phyloP scores from a whole-genome alignment of 2,113 vertebrate species.

The Mormyrus iriodes region DNA sequence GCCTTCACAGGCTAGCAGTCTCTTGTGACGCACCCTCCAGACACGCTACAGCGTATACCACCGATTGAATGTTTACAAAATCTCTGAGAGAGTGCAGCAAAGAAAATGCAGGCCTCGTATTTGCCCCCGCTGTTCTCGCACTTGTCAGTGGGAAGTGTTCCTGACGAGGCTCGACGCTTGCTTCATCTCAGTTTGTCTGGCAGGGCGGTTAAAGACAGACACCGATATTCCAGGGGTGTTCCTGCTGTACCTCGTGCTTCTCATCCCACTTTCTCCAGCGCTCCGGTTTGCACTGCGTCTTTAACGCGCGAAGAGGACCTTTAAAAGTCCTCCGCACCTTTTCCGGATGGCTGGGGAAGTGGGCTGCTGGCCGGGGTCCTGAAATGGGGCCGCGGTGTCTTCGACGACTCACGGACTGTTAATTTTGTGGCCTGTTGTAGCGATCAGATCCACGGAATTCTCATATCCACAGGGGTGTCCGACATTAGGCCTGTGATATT shows the following conservation, averaged over 20 bases:
- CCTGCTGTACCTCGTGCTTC: not conserved
- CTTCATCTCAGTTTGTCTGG: not conserved
- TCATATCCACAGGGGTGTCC: not conserved
- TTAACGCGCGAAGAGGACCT: not conserved
- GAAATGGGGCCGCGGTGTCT: constrained; percentile 28
- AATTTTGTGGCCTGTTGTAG: not conserved
- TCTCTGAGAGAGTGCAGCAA: not conserved
- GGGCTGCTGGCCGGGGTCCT: constrained; percentile 39
- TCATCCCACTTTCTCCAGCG: not conserved
- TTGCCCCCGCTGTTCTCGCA: not conserved
- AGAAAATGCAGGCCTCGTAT: not conserved
- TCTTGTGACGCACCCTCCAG: not conserved
- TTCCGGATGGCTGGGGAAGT: not conserved
- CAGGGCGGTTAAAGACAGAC: not conserved
- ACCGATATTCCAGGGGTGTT: not conserved
- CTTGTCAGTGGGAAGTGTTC: constrained; percentile 5
- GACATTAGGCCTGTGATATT: not conserved
- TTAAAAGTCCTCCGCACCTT: not conserved
- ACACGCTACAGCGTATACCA: not conserved
- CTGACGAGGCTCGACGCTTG: not conserved
- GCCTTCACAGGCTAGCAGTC: not conserved
- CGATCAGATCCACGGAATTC: not conserved
- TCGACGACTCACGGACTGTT: not conserved
- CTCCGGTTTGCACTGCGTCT: not conserved
- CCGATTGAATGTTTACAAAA: not conserved